Conservation (phyloP, 1,140 invertebrate genomes). For the Trichonephila inaurata region DNA sequence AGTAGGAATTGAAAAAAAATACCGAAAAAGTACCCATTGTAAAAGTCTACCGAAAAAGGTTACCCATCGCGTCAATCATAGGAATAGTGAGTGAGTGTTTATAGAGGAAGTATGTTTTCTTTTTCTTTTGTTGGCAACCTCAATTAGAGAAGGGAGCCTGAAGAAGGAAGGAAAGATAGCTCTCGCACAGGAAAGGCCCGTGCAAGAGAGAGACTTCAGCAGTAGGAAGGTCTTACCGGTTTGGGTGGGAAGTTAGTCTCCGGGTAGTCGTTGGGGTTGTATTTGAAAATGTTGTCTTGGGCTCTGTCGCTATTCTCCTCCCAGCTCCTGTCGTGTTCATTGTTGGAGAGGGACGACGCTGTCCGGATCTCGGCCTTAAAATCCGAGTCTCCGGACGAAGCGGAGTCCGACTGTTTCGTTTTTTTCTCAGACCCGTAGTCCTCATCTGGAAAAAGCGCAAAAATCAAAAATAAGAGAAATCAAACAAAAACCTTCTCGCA, state of each 20-base stretch:
- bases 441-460: constrained; percentile 77
- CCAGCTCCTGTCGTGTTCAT: constrained; percentile 83
- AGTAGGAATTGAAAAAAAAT: no score
- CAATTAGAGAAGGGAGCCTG: not conserved
- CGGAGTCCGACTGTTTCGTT: constrained; percentile 86
- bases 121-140: no score
- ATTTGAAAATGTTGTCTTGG: constrained; percentile 85
- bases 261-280: constrained; percentile 89
- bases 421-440: constrained; percentile 87
- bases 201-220: not conserved
- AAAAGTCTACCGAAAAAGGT: not conserved
- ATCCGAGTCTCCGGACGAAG: constrained; percentile 91
- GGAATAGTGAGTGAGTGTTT: no score
- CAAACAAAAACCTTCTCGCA: constrained; percentile 10
- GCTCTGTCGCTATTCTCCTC: constrained; percentile 81
- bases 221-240: constrained; percentile 79
- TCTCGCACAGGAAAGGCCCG: not conserved
- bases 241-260: constrained; percentile 90
- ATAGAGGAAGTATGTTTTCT: no score
- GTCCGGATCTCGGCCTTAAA: constrained; percentile 92
- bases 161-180: not conserved
- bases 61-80: no score
- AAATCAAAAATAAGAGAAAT: constrained; percentile 71
- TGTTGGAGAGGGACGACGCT: constrained; percentile 89
- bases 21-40: not conserved